These are phyloP conservation scores for Heliothis virescens DNA, from an alignment of 1,140 invertebrate genomes.

Conservation along the genomic window DNA sequence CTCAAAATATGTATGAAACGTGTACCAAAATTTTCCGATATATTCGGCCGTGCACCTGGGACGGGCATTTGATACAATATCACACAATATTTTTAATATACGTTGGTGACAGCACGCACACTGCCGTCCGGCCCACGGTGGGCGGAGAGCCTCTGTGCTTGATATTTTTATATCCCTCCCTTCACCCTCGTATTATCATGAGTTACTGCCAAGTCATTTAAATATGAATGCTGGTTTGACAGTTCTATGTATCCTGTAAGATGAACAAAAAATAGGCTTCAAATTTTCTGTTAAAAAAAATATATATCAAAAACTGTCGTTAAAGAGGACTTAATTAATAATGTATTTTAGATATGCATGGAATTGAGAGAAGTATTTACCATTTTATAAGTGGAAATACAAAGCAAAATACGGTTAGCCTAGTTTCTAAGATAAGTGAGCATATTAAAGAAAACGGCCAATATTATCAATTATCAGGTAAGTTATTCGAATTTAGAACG, in stretches of 20 bases:
- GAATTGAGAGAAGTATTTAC: not conserved
- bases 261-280: slow-evolving; percentile 44
- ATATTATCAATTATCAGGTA: not conserved
- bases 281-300: not conserved
- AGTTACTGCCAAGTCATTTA: slow-evolving; percentile 80
- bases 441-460: not conserved
- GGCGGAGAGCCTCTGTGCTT: slow-evolving; percentile 69
- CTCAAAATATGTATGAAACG: slow-evolving; percentile 2
- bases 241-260: slow-evolving; percentile 70
- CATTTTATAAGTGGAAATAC: too few species aligned
- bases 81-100: slow-evolving; percentile 70
- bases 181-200: slow-evolving; percentile 73
- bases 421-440: not conserved
- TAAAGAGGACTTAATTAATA: slow-evolving; percentile 3
- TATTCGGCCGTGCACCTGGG: slow-evolving; percentile 52
- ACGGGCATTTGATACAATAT: slow-evolving; percentile 55
- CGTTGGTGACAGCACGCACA: slow-evolving; percentile 58
- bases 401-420: not conserved
- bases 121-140: slow-evolving; percentile 47
- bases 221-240: slow-evolving; percentile 81
- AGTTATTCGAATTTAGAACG: slow-evolving; percentile 2
- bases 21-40: slow-evolving; percentile 35
- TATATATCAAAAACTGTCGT: not conserved
- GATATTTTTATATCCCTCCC: slow-evolving; percentile 80
- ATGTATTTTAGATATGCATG: not conserved